Evolutionary conservation across 2,797 vertebrate genomes (phyloP).

Genomic region (Margarornis squamiger): DNA sequence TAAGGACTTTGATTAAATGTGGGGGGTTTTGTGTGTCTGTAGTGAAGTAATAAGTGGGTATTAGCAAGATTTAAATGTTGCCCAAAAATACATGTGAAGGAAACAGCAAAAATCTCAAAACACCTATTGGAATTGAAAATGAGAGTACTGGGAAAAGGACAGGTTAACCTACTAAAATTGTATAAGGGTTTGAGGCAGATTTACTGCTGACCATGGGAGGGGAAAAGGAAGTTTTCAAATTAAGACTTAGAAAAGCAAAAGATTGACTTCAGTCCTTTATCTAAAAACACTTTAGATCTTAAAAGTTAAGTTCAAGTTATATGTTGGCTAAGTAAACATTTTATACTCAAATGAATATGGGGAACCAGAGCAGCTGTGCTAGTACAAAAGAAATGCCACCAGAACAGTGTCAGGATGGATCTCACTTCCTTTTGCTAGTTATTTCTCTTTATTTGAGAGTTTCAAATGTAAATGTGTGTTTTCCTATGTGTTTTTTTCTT

Average conservation of each 20-base stretch:
- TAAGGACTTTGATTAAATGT: not conserved
- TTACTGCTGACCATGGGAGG: rapidly evolving
- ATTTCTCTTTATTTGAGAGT: not conserved
- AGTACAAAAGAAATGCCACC: not conserved
- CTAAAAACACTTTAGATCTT: not conserved
- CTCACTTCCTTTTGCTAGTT: not conserved
- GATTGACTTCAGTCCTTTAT: not conserved
- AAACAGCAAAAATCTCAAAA: not conserved
- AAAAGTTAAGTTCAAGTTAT: not conserved
- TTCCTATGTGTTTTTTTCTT: not conserved
- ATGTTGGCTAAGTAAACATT: not conserved
- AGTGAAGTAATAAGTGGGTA: not conserved
- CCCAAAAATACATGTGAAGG: not conserved
- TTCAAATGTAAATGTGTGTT: not conserved
- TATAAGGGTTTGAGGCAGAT: not conserved
- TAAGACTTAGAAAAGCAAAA: not conserved
- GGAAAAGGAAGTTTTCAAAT: not conserved
- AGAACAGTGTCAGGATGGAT: not conserved
- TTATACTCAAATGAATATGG: not conserved
- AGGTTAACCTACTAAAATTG: not conserved
- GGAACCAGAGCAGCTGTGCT: not conserved
- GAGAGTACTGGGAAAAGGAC: not conserved
- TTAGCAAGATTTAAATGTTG: not conserved
- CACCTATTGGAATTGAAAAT: not conserved
- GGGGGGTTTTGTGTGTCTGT: not conserved